Conservation (phyloP, 35 echinoderm and acorn worm species). For the Holothuria glaberrima region DNA sequence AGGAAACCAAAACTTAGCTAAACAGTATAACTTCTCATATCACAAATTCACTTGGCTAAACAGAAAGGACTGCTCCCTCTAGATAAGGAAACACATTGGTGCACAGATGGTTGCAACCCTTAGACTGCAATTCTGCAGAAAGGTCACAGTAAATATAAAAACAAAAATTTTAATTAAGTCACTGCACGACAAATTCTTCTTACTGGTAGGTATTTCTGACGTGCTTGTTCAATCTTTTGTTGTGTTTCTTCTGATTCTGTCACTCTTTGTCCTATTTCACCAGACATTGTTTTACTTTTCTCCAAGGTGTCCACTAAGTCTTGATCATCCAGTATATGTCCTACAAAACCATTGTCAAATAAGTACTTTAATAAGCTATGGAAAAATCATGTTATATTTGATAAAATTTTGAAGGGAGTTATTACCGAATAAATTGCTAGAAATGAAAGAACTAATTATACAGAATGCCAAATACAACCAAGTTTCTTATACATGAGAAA, state of each 20-base stretch:
- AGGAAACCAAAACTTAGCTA: too few species aligned
- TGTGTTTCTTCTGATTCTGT: constrained; percentile 86
- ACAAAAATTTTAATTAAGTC: too few species aligned
- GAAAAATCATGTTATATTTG: too few species aligned
- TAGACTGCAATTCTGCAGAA: background rate
- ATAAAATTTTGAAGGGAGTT: too few species aligned
- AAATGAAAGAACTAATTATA: background rate
- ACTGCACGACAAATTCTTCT: constrained; percentile 4
- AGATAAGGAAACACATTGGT: background rate
- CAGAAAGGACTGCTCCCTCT: too few species aligned
- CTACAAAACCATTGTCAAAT: constrained; percentile 13
- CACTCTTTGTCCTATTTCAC: constrained; percentile 82
- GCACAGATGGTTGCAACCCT: background rate
- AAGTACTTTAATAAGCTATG: too few species aligned
- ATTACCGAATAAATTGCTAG: background rate
- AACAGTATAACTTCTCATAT: too few species aligned
- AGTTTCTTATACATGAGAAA: background rate
- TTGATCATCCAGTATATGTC: constrained; percentile 97
- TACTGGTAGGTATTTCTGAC: constrained; percentile 96
- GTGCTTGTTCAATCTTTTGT: constrained; percentile 83
- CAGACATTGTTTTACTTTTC: constrained; percentile 96
- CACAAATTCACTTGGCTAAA: too few species aligned
- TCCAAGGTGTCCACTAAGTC: constrained; percentile 91
- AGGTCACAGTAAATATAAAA: too few species aligned
- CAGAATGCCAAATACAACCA: background rate